Base-by-base conservation (phyloP, 2,113 vertebrate genomes). In the Rhinopomastus cyanomelas region DNA sequence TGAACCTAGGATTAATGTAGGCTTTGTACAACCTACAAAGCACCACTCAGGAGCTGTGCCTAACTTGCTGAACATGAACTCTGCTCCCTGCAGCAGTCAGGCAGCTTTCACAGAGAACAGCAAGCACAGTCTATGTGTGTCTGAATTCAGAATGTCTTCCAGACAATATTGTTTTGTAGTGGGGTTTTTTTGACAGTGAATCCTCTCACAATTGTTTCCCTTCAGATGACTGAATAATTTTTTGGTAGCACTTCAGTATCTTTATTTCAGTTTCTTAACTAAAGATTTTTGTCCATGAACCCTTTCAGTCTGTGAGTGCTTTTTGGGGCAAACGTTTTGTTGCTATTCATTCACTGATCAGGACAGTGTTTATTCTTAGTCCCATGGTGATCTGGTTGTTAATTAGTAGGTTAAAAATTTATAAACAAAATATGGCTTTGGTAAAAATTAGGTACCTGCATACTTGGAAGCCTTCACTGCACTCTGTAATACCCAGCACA, bases 1-100 rank as follows among this genome's bases (percentile, higher is more conserved):
- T 93, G 71, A 79, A 6, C 16, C 29, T 57, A 76, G 48, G 89
- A 77, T 94, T 82, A 94, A 92, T 82, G 66, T 69, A 86, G 84
- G 66, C 86, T 92, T 94, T 95, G 78, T 90, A 56, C 34, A 73
- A 69, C 3, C 2, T 16, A 65, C 74, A 92, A 90, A 88, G 64
- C 53, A 56, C 37, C 34, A 51, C 66, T 93, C 76, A 88, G 37
- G 59, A 94, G 55, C 48, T 73, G 23, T 69, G 74, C 16, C 37
- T 73, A 76, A 82, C 32, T 68, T 91, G 36, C 55, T 84, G 61
- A 88, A 84, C 73, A 72, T 61, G 71, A 88, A 79, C 68, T 87
- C 68, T 81, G 36, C 49, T 67, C 53, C 79, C 71, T 95, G 51
- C 78, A 69, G 44, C 22, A 61, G 20, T 11, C 59, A 88, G 86